phyloP scores from a whole-genome alignment of 2,888 invertebrate species.

The Rhamphomyia laevipes region DNA sequence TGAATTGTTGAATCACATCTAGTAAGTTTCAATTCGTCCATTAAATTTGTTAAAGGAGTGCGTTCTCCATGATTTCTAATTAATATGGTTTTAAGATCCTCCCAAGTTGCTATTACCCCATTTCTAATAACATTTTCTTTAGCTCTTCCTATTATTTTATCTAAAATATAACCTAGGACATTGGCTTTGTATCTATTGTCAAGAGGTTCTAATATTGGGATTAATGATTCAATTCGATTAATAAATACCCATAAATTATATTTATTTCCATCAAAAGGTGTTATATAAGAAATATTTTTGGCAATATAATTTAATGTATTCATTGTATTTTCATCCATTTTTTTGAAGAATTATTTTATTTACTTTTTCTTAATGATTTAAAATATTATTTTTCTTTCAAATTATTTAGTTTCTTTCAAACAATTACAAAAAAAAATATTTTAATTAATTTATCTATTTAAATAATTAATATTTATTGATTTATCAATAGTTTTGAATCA shows the following conservation, averaged over 20 bases:
- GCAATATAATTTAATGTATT: neutral
- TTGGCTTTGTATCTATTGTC: neutral
- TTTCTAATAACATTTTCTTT: constrained; percentile 3
- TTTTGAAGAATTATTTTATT: no score
- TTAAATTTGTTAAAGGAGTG: neutral
- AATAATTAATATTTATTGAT: no score
- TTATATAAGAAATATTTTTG: neutral
- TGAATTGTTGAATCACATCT: constrained; percentile 5
- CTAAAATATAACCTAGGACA: constrained; percentile 5
- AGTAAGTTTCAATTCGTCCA: constrained; percentile 5
- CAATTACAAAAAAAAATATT: no score
- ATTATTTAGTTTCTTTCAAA: no score
- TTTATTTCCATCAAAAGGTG: constrained; percentile 3
- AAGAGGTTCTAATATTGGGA: neutral
- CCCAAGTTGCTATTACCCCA: constrained; percentile 6
- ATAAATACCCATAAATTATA: constrained; percentile 5
- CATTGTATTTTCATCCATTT: neutral
- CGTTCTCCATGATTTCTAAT: constrained; percentile 8
- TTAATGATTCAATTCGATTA: constrained; percentile 5
- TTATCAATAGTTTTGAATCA: no score
- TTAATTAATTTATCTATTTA: no score
- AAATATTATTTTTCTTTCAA: no score
- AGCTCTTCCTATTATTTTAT: constrained; percentile 7
- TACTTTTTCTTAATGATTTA: neutral
- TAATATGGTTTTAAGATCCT: constrained; percentile 2